Evolutionary conservation across 2,888 invertebrate genomes (phyloP), one percentile per base, ranked within the genome.

Genomic region (Pycnomerus fuliginosus): DNA sequence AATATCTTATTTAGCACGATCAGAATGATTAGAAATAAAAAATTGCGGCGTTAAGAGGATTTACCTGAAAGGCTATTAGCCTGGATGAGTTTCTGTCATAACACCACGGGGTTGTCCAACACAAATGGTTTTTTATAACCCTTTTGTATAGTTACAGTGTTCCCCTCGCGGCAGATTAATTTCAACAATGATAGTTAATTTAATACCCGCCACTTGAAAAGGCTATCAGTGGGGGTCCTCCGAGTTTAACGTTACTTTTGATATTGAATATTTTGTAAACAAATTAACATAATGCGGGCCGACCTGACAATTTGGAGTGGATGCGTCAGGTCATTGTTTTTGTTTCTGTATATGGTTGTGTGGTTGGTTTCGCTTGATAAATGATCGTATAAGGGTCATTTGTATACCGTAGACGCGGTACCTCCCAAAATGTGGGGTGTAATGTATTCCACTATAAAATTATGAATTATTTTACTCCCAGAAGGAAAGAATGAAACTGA

Each of bases 361-460:
- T n/a, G n/a, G n/a, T n/a, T n/a, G n/a, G n/a, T n/a, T n/a, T n/a
- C 44, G 42, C 36, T 50, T 56, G 52, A 56, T 50, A 49, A 53
- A 55, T 52, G 54, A 39, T 50, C 41, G 45, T 30, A 50, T 53
- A 50, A 53, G 53, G 51, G 52, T 47, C 51, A 53, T 54, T 54
- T 54, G 50, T 53, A 56, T 44, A 37, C 34, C 36, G 42, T 37
- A 33, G 48, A 48, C 51, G 43, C 32, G 46, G 48, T 39, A 42
- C 46, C 48, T 48, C 52, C 50, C 52, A 35, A 45, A 53, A 56
- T 51, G 53, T 47, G 48, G 56, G 52, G 51, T 51, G 48, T 56
- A 53, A 54, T 51, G 46, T 54, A 53, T 54, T 51, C 49, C 38
- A 44, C 50, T 53, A 45, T 45, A 51, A 53, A 55, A 52, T 50